Conservation (phyloP, 1,140 invertebrate genomes). For the Dufourea novaeangliae region DNA sequence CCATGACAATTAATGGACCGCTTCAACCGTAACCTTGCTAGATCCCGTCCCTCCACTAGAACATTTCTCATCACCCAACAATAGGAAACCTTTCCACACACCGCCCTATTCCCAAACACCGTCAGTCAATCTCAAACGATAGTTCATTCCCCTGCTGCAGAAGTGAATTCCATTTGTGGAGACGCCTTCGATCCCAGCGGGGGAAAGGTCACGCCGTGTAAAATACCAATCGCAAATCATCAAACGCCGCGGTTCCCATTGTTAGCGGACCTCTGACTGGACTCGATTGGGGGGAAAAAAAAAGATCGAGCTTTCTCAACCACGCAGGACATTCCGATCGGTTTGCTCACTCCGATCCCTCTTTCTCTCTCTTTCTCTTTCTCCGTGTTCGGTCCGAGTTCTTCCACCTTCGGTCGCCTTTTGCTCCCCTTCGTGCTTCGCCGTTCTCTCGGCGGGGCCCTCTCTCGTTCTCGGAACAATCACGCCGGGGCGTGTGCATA, state of each 20-base stretch:
- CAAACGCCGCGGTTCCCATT: constrained; percentile 14
- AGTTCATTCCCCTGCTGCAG: constrained; percentile 10
- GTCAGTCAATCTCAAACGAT: background rate
- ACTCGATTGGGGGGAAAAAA: background rate
- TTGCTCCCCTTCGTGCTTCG: constrained; percentile 42
- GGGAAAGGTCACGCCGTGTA: constrained; percentile 15
- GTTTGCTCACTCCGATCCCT: constrained; percentile 15
- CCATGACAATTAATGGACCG: too few species aligned
- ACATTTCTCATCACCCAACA: background rate
- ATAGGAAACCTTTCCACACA: constrained; percentile 5
- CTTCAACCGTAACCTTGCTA: too few species aligned
- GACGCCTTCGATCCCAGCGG: background rate
- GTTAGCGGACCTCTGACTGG: background rate
- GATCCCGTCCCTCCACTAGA: too few species aligned
- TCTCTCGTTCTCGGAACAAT: constrained; percentile 64
- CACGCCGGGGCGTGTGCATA: constrained; percentile 60
- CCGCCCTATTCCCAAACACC: background rate
- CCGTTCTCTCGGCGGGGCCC: constrained; percentile 8
- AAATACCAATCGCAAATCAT: constrained; percentile 18
- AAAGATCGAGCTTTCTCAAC: constrained; percentile 1
- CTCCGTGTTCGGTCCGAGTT: constrained; percentile 25
- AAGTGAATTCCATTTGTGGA: background rate
- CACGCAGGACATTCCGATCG: constrained; percentile 43
- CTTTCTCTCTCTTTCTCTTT: too few species aligned
- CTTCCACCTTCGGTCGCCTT: constrained; percentile 30